Conservation (phyloP, 2,888 invertebrate species). For the Amiota mariae region DNA sequence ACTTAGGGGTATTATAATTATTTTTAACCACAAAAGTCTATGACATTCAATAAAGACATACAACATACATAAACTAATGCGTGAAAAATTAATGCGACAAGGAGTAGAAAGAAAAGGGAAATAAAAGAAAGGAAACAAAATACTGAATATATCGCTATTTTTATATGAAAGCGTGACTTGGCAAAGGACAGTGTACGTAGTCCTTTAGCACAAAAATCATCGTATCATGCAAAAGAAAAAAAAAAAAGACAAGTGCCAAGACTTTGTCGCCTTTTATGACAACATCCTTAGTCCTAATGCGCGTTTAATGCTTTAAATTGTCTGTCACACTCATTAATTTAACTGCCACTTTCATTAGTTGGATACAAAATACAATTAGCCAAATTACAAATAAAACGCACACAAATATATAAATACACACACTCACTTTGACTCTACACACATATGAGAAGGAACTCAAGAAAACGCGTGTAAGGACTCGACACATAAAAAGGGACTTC, state of each 20-base stretch:
- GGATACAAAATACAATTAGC: slow-evolving; percentile 34
- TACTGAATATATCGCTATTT: too few species aligned
- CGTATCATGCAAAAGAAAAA: neutral
- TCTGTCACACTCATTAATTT: slow-evolving; percentile 28
- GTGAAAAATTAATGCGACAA: neutral
- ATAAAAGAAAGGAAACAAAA: too few species aligned
- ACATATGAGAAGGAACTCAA: neutral
- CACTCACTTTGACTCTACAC: neutral
- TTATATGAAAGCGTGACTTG: too few species aligned
- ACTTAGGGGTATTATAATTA: too few species aligned
- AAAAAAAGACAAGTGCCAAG: slow-evolving; percentile 12
- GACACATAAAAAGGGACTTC: neutral
- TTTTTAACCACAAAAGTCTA: too few species aligned
- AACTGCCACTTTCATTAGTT: slow-evolving; percentile 32
- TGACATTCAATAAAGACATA: neutral
- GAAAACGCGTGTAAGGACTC: neutral
- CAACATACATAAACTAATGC: neutral
- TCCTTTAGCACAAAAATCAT: too few species aligned
- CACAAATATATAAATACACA: slow-evolving; percentile 11
- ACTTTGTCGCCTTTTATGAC: slow-evolving; percentile 19
- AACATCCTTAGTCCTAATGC: slow-evolving; percentile 24
- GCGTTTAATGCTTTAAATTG: slow-evolving; percentile 28
- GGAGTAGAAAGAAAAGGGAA: too few species aligned
- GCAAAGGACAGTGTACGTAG: too few species aligned
- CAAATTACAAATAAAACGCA: slow-evolving; percentile 22